A percentile compares a stretch with the other conserved stretches of the same genome.
Conservation (phyloP, 2,113 vertebrate genomes). For the Sphaerodactylus townsendi region DNA sequence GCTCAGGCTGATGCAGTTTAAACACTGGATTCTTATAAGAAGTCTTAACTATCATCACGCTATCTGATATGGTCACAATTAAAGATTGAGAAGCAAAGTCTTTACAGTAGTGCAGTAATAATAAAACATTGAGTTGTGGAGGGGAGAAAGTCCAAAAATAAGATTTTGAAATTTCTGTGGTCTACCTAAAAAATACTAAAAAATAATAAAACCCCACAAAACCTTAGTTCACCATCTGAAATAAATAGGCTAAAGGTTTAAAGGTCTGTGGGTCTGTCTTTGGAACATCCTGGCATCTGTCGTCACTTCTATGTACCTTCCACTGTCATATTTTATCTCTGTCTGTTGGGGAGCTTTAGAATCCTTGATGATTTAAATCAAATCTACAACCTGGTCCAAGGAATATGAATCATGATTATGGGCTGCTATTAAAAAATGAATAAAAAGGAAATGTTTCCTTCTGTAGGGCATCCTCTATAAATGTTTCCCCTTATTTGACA, state of each 20-base stretch:
- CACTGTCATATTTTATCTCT: constrained; percentile 54
- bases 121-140: constrained; percentile 8
- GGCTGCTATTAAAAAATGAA: constrained; percentile 42
- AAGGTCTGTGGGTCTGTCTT: constrained; percentile 30
- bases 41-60: not conserved
- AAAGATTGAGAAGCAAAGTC: not conserved
- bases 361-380: constrained; percentile 40
- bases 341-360: constrained; percentile 50
- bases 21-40: not conserved
- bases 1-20: too few species aligned
- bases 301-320: constrained; percentile 34
- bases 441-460: not conserved
- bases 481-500: constrained; percentile 18
- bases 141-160: not conserved
- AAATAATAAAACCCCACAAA: not conserved
- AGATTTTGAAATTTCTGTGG: constrained; percentile 24
- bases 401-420: constrained; percentile 28
- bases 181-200: constrained; percentile 12
- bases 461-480: not conserved
- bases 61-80: not conserved
- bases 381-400: constrained; percentile 23
- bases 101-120: not conserved
- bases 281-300: constrained; percentile 60
- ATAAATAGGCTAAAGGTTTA: constrained; percentile 51
- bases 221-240: constrained; percentile 26